These are phyloP conservation scores for Tinea pellionella DNA, from an alignment of 2,888 invertebrate genomes.

Conservation along the genomic window DNA sequence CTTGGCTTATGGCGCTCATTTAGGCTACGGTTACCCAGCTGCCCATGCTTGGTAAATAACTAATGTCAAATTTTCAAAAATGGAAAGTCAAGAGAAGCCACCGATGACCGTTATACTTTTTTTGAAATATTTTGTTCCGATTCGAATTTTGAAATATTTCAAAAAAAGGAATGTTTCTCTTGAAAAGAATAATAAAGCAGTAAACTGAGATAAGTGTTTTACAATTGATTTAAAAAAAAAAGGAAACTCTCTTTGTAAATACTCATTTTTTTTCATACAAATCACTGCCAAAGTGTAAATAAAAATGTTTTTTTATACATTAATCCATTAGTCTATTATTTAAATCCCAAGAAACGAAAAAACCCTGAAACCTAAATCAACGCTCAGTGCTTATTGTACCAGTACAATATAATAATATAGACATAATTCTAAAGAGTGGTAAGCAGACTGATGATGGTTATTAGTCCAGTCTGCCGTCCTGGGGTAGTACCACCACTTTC, in stretches of 20 bases:
- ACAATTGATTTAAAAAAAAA: no score
- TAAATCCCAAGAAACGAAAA: no score
- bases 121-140: neutral
- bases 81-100: neutral
- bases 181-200: neutral
- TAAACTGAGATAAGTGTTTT: no score
- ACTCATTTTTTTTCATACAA: slow-evolving; percentile 35
- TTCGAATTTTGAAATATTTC: neutral
- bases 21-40: slow-evolving; percentile 7
- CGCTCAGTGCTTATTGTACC: no score
- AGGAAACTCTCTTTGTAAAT: slow-evolving; percentile 67
- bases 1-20: slow-evolving; percentile 19
- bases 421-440: no score
- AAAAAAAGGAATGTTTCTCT: neutral
- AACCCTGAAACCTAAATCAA: no score
- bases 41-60: slow-evolving; percentile 38
- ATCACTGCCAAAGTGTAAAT: slow-evolving; percentile 70
- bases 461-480: no score
- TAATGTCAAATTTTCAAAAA: neutral
- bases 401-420: no score
- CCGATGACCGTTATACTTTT: slow-evolving; percentile 3
- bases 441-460: no score
- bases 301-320: slow-evolving; percentile 26
- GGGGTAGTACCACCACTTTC: no score
- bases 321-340: neutral